These are phyloP conservation scores for Zhuqinia jingwanae DNA, from an alignment of 2,888 invertebrate genomes.

Conservation along the genomic window DNA sequence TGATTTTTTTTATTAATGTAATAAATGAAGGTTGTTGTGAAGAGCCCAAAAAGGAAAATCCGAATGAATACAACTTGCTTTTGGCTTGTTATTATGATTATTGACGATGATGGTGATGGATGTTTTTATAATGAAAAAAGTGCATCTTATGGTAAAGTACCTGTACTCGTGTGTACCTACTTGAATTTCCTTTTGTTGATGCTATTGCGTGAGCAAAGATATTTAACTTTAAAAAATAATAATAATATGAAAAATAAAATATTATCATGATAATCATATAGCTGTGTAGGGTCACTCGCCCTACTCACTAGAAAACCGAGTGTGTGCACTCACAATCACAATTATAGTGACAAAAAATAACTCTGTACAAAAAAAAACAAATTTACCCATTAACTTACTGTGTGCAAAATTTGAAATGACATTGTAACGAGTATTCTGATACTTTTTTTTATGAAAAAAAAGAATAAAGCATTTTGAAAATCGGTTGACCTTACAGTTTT, in stretches of 20 bases:
- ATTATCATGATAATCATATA: no score
- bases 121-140: conserved; percentile 17
- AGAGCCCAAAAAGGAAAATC: conserved; percentile 39
- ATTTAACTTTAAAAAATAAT: background rate
- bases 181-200: background rate
- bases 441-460: no score
- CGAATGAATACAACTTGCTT: conserved; percentile 40
- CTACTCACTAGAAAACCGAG: no score
- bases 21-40: conserved; percentile 7
- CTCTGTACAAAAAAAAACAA: no score
- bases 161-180: background rate
- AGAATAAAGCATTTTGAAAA: no score
- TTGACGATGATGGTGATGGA: conserved; percentile 29
- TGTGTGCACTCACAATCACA: no score
- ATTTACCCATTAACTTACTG: no score
- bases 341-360: no score
- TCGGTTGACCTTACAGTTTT: no score
- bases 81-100: conserved; percentile 46
- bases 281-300: no score
- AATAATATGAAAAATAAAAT: background rate
- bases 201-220: background rate
- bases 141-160: background rate
- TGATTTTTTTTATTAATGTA: conserved; percentile 3
- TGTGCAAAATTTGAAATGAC: no score
- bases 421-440: no score